Evolutionary conservation across 2,113 vertebrate species (phyloP).

Genomic region (Neopipo cinnamomea): DNA sequence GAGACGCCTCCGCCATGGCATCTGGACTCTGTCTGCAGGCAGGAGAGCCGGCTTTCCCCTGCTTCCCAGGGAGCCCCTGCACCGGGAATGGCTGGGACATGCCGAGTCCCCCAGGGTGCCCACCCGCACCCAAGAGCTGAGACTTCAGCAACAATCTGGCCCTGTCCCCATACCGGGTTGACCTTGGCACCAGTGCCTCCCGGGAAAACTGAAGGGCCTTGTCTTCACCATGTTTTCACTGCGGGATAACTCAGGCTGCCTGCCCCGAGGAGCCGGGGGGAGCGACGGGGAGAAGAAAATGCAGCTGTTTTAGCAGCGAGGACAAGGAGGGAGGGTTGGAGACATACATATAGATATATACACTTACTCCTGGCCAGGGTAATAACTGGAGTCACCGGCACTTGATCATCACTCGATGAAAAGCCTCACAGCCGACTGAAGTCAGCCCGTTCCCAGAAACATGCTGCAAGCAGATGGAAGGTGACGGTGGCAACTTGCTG

Average conservation of each 20-base stretch:
- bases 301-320: not conserved
- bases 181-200: not conserved
- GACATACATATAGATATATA: not conserved
- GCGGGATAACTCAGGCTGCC: not conserved
- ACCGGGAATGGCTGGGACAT: fast-evolving
- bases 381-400: not conserved
- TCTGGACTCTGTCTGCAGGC: constrained; percentile 42
- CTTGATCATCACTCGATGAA: not conserved
- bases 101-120: not conserved
- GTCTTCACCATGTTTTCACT: not conserved
- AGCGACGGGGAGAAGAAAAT: not conserved
- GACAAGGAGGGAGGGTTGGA: not conserved
- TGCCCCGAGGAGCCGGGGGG: fast-evolving
- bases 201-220: constrained; percentile 28
- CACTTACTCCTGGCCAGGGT: not conserved
- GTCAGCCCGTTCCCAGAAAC: not conserved
- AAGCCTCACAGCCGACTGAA: not conserved
- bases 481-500: not conserved
- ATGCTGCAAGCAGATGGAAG: not conserved
- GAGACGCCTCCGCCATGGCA: constrained; percentile 44
- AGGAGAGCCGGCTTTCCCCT: not conserved
- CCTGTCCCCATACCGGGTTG: not conserved
- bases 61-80: not conserved
- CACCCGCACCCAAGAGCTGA: fast-evolving
- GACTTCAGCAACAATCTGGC: not conserved